Conservation (phyloP, 2,797 vertebrate species). For the Hemitrygon akajei region DNA sequence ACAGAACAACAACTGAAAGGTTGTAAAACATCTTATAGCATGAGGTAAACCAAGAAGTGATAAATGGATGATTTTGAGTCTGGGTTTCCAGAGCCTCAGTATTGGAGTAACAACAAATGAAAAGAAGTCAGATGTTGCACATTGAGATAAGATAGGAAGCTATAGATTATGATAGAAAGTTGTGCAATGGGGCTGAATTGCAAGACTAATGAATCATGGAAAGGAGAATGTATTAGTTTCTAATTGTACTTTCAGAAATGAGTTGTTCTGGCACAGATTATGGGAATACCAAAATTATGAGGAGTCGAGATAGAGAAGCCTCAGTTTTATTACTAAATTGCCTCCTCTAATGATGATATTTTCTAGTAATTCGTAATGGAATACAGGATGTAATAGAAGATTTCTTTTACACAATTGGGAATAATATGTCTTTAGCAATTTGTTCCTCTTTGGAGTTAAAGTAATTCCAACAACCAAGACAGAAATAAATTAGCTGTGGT, state of each 20-base stretch:
- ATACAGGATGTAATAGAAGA: too few species aligned
- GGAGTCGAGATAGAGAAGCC: too few species aligned
- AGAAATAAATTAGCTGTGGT: too few species aligned
- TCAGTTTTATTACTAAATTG: too few species aligned
- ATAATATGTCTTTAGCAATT: too few species aligned
- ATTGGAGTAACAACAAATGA: background rate
- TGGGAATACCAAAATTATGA: background rate
- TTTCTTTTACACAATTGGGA: too few species aligned
- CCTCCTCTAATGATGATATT: too few species aligned
- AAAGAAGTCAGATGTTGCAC: background rate
- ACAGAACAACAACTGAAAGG: background rate
- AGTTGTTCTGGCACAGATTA: background rate
- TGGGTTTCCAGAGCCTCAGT: background rate
- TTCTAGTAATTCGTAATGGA: too few species aligned
- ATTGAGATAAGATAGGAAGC: background rate
- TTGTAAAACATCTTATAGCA: background rate
- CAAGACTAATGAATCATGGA: background rate
- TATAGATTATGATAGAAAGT: background rate
- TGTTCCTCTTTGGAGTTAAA: too few species aligned
- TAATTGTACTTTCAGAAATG: background rate
- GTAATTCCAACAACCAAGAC: too few species aligned
- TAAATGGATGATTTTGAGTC: background rate
- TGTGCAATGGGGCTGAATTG: background rate
- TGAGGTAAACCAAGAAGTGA: background rate
- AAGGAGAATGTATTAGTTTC: background rate